phyloP scores from a whole-genome alignment of 2,888 invertebrate species.

The Laothoe populi region DNA sequence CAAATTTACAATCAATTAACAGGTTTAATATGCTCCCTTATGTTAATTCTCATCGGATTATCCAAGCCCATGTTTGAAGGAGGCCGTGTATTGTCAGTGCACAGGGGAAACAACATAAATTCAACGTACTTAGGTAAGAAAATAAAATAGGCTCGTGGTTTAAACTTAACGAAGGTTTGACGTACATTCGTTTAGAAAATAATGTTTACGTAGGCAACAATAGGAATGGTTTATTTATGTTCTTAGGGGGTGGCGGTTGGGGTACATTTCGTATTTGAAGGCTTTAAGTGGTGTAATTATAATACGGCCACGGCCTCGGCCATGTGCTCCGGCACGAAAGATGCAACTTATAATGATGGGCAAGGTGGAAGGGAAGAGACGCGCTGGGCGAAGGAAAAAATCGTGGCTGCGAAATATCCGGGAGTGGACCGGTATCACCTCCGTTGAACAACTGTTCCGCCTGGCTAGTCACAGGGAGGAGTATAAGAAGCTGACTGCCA shows the following conservation, averaged over 20 bases:
- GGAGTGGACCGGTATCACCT: too few relatives aligned
- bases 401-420: too few relatives aligned
- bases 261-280: background rate
- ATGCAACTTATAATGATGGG: too few relatives aligned
- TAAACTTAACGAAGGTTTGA: slow-evolving; percentile 32
- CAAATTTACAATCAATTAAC: background rate
- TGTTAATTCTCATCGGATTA: background rate
- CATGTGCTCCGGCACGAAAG: too few relatives aligned
- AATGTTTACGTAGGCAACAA: slow-evolving; percentile 29
- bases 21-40: background rate
- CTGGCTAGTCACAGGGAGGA: too few relatives aligned
- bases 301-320: too few relatives aligned
- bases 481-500: too few relatives aligned
- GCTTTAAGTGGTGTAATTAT: slow-evolving; percentile 2
- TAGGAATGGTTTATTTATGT: background rate
- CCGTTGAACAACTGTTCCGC: too few relatives aligned
- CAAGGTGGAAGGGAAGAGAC: too few relatives aligned
- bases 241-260: too few relatives aligned
- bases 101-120: slow-evolving; percentile 20
- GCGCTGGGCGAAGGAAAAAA: too few relatives aligned
- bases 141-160: slow-evolving; percentile 20
- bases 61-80: slow-evolving; percentile 3
- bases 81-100: background rate
- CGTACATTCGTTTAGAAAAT: slow-evolving; percentile 23
- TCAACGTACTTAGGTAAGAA: background rate